A percentile compares a stretch with the other conserved stretches of the same genome.
phyloP scores from a whole-genome alignment of 92 coral and sea anemone genomes.

The Micromussa lordhowensis region DNA sequence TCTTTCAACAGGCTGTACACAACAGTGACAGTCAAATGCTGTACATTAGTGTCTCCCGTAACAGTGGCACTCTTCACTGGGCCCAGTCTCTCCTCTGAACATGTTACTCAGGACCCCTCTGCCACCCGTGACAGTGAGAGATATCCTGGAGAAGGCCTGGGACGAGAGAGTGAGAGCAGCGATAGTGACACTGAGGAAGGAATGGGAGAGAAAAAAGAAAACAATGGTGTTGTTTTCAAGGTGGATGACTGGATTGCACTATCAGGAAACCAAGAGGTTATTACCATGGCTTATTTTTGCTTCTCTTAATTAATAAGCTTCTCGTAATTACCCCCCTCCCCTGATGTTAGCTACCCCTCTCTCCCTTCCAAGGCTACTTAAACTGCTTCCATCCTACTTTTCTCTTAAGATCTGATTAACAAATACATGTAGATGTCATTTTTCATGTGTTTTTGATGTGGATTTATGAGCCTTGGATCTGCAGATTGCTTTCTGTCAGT shows the following conservation, averaged over 20 bases:
- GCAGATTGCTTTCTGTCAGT: too few relatives aligned
- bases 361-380: too few relatives aligned
- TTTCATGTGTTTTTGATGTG: too few relatives aligned
- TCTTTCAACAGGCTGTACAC: constrained; percentile 72
- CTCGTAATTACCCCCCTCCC: background rate
- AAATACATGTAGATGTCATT: too few relatives aligned
- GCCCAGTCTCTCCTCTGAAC: constrained; percentile 93
- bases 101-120: constrained; percentile 77
- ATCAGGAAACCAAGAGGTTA: constrained; percentile 83
- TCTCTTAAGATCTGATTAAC: too few relatives aligned
- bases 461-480: too few relatives aligned
- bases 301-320: too few relatives aligned
- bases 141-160: constrained; percentile 71
- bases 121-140: constrained; percentile 84
- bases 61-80: constrained; percentile 90
- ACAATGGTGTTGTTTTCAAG: constrained; percentile 78
- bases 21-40: constrained; percentile 91
- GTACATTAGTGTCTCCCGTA: constrained; percentile 87
- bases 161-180: constrained; percentile 87
- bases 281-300: background rate
- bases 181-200: constrained; percentile 92
- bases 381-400: too few relatives aligned
- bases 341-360: too few relatives aligned
- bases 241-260: constrained; percentile 91
- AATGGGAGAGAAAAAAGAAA: constrained; percentile 71